Percentiles rank a stretch among this genome's conserved stretches.
Conservation (phyloP, 2,113 vertebrate genomes). For the Nyctereutes procyonoides region DNA sequence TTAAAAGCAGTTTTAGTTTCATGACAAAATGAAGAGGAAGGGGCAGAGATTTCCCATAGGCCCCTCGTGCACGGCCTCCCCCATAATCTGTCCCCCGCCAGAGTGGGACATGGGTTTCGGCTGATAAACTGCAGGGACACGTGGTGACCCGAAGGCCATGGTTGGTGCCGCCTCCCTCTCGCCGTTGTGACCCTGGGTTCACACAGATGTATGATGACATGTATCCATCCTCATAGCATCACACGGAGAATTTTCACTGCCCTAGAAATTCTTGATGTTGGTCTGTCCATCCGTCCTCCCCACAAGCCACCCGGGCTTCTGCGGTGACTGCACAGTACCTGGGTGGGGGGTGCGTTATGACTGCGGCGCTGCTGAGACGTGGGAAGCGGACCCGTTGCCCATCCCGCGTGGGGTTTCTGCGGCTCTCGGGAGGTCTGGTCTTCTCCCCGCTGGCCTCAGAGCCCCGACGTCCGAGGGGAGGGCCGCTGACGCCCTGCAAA, state of each 20-base stretch:
- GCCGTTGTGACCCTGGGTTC: neutral
- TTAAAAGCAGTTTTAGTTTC: neutral
- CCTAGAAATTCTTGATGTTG: neutral
- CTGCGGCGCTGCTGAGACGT: rapidly evolving
- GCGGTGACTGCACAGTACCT: rapidly evolving
- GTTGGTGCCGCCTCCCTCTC: neutral
- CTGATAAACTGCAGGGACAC: rapidly evolving
- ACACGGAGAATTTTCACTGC: neutral
- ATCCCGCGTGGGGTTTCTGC: neutral
- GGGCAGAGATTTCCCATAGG: neutral
- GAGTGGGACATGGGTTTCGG: too few relatives aligned
- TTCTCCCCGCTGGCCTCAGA: neutral
- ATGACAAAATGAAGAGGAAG: neutral
- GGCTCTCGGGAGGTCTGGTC: neutral
- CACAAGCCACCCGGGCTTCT: neutral
- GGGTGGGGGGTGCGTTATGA: neutral
- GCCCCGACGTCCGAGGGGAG: neutral
- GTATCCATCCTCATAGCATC: too few relatives aligned
- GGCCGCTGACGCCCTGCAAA: neutral
- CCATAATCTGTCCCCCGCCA: rapidly evolving
- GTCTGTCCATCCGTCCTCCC: too few relatives aligned
- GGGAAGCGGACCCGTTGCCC: neutral
- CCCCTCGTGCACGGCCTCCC: neutral
- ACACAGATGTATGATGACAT: neutral
- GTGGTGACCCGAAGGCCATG: neutral